Evolutionary conservation across 2,797 vertebrate genomes (phyloP), one percentile per base, ranked within the genome.

Genomic region (Artibeus lituratus): DNA sequence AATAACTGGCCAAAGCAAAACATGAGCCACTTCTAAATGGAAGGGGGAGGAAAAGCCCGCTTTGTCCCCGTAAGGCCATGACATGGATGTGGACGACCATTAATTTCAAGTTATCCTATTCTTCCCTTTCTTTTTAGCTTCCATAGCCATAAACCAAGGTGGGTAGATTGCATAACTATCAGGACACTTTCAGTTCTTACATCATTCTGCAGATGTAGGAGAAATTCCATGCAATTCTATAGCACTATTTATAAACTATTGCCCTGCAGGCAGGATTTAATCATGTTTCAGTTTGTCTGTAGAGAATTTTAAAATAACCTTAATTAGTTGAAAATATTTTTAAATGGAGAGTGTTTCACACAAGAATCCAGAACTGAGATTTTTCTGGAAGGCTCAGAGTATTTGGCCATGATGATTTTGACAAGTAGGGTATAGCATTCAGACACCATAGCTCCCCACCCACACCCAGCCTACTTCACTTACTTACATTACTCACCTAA

Each of bases 281-380:
- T 82, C 18, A 65, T 18, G 14, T 14, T 89, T 78, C 84, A 21
- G 16, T 73, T 80, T 70, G 2, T 53, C 55, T 84, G 29, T 7
- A 51, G 62, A 91, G 51, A 73, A 72, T 35, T 93, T 35, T 84
- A 42, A 83, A 90, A 74, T 72, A 59, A 88, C 80, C 42, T 69
- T 74, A 90, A 76, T 53, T 88, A 29, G 32, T 57, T 81, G 35
- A 94, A 78, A 93, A 47, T 72, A 55, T 29, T 93, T 92, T 86
- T 57, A n/a, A 83, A 90, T 69, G 37, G 7, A 74, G 22, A 4
- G 1, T 35, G 24, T 24, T 77, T 90, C 15, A 81, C 47, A 80
- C 21, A 72, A 53, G 72, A 74, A 12, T 42, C 15, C 70, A 87
- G 55, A 93, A 53, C 81, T 89, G 15, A 77, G 26, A 39, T 69